Conservation (phyloP, 2,797 vertebrate species). For the Ciconia nigra region DNA sequence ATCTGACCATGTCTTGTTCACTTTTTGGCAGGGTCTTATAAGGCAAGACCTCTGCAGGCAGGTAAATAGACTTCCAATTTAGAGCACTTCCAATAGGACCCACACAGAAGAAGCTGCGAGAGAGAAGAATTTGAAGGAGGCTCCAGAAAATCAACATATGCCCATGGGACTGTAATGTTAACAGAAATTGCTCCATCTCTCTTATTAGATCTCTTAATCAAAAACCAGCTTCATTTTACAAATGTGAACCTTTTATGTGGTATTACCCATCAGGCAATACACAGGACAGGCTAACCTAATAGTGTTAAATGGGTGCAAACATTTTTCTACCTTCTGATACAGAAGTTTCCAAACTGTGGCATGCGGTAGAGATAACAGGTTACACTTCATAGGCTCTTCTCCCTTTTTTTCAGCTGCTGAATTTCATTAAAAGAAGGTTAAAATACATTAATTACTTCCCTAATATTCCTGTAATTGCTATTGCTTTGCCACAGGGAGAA, state of each 20-base stretch:
- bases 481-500: constrained; percentile 37
- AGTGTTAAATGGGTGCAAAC: neutral
- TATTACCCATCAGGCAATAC: neutral
- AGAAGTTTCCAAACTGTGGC: neutral
- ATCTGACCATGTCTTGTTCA: neutral
- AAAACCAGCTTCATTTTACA: neutral
- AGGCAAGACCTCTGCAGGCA: neutral
- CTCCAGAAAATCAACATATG: neutral
- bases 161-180: neutral
- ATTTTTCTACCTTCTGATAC: neutral
- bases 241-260: neutral
- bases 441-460: constrained; percentile 54
- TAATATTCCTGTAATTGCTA: constrained; percentile 45
- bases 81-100: neutral
- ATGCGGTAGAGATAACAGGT: neutral
- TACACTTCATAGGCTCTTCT: neutral
- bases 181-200: neutral
- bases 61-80: neutral
- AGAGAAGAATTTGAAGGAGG: neutral
- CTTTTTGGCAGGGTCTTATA: neutral
- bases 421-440: constrained; percentile 44
- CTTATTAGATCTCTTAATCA: neutral
- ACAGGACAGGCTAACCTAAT: neutral
- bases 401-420: neutral
- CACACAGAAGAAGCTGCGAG: neutral